Evolutionary conservation across 1,140 invertebrate genomes (phyloP), one percentile per base, ranked within the genome.

Genomic region (Megalonaias nervosa): DNA sequence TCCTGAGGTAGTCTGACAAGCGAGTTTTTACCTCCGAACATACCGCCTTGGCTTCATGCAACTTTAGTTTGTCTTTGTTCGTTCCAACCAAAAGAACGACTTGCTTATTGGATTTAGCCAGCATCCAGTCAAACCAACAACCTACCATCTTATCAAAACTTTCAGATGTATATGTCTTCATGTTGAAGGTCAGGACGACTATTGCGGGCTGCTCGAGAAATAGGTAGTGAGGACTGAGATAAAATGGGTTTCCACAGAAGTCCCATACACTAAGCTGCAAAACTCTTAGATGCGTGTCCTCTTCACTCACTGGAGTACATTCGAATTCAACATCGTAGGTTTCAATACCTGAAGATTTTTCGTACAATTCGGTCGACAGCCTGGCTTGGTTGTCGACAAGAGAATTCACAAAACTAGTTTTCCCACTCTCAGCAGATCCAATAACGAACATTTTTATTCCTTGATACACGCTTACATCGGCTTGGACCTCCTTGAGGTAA

Each of bases 101-200:
- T 14, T 89, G 67, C 65, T 85, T 86, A 75, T 90, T 90, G 38
- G 81, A 87, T 75, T 87, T 87, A 6, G 87, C 83, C 26, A 90
- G 85, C 84, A 90, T 86, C 87, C 87, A 89, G 67, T 90, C 87
- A 66, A 90, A 84, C 88, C 88, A 90, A 0, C 80, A 84, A 4
- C 86, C 87, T 17, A 90, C 83, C 69, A 85, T 77, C 17, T 87
- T 81, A 6, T 86, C 60, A 71, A 90, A 90, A 12, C 78, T 75
- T 12, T 82, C 78, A 0, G 75, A 58, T 23, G 62, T 77, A 77
- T 89, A 90, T 14, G 84, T 83, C n/a, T 84, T 75, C 85, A 90
- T 83, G 76, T 87, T 87, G 80, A 90, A 90, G 2, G 87, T 86
- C 26, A 90, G 68, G 60, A 90, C 69, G 55, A 84, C 84, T 16